Evolutionary conservation across 2,113 vertebrate species (phyloP).

Genomic region (Boleophthalmus pectinirostris): DNA sequence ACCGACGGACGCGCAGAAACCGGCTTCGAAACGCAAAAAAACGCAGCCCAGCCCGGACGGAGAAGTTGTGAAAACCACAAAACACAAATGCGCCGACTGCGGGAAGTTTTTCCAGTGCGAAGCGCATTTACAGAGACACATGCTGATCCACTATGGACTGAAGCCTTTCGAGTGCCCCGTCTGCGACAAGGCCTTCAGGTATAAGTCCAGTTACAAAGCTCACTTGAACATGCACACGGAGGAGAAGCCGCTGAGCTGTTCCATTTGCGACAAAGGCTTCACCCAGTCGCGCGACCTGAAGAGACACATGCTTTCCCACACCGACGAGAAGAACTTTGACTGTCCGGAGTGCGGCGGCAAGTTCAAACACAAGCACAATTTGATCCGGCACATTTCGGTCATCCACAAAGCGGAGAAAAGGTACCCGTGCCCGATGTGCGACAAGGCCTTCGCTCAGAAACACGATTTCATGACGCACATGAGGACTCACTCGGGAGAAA

Average conservation of each 20-base stretch:
- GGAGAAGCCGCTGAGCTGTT: not conserved
- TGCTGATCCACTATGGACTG: not conserved
- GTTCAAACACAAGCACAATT: not conserved
- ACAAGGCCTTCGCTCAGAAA: not conserved
- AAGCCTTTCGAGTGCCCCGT: not conserved
- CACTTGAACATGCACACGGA: conserved; percentile 5
- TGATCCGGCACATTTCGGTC: not conserved
- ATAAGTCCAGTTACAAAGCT: not conserved
- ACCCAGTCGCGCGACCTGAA: not conserved
- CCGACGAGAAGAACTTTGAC: conserved; percentile 6
- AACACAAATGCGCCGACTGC: not conserved
- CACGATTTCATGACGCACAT: conserved; percentile 5
- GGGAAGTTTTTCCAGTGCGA: not conserved
- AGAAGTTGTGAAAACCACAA: not conserved
- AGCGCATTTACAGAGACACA: conserved; percentile 1
- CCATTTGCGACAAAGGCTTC: not conserved
- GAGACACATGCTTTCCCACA: conserved; percentile 3
- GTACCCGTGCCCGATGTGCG: conserved; percentile 1
- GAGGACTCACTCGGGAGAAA: conserved; percentile 3
- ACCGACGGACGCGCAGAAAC: not conserved
- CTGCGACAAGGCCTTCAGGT: not conserved
- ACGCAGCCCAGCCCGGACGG: not conserved
- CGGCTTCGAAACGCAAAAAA: not conserved
- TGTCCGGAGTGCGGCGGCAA: not conserved
- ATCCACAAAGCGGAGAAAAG: not conserved